phyloP scores from a whole-genome alignment of 2,888 invertebrate species.

The Acrobasis suavella region DNA sequence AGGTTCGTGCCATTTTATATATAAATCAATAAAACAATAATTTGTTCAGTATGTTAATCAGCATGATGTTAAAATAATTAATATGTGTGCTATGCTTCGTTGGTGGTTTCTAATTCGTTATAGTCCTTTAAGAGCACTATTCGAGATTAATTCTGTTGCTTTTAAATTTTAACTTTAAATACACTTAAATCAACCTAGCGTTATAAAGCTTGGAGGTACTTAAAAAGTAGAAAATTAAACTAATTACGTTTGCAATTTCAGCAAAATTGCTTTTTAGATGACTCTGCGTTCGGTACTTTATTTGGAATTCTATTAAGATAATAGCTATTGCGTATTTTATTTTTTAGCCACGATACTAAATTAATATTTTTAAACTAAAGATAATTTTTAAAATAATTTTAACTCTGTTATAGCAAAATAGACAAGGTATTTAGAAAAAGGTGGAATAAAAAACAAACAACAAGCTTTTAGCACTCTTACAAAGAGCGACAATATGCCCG shows the following conservation, averaged over 20 bases:
- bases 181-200: background rate
- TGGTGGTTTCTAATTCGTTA: background rate
- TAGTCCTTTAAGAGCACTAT: background rate
- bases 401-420: background rate
- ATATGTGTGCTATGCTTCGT: too few relatives aligned
- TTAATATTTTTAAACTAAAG: background rate
- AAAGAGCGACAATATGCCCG: too few relatives aligned
- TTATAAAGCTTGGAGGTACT: background rate
- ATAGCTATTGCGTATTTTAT: conserved; percentile 1
- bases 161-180: background rate
- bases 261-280: conserved; percentile 3
- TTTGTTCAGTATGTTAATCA: too few relatives aligned
- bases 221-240: background rate
- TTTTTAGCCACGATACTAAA: background rate
- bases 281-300: background rate
- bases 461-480: too few relatives aligned
- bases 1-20: too few relatives aligned
- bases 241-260: conserved; percentile 2
- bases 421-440: too few relatives aligned
- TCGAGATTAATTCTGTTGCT: background rate
- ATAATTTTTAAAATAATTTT: background rate
- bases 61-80: too few relatives aligned
- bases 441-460: too few relatives aligned
- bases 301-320: background rate
- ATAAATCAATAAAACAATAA: too few relatives aligned